phyloP scores from a whole-genome alignment of 2,797 vertebrate species.

The Antennarius maculatus region DNA sequence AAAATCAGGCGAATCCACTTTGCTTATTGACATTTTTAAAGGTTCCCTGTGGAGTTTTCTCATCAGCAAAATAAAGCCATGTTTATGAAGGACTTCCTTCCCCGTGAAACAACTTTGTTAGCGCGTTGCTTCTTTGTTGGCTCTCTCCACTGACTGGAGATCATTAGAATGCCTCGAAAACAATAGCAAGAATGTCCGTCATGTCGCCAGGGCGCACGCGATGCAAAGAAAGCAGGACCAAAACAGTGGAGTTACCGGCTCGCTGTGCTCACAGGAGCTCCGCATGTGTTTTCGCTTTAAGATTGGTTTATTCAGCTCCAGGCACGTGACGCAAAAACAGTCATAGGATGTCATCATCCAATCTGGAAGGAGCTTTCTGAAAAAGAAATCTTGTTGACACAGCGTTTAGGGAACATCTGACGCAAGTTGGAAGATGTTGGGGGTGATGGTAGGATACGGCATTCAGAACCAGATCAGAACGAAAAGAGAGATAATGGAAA shows the following conservation, averaged over 20 bases:
- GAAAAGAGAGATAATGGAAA: too few relatives aligned
- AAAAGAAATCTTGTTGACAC: too few relatives aligned
- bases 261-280: background rate
- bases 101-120: background rate
- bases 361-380: background rate
- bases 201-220: background rate
- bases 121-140: background rate
- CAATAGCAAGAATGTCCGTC: background rate
- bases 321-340: background rate
- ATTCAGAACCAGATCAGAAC: too few relatives aligned
- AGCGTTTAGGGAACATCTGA: too few relatives aligned
- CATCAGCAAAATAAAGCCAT: background rate
- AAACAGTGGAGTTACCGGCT: background rate
- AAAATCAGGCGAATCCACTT: background rate
- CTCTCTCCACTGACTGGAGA: background rate
- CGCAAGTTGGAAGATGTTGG: too few relatives aligned
- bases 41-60: background rate
- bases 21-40: background rate
- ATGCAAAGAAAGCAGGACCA: background rate
- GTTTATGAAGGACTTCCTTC: background rate
- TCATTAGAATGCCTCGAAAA: background rate
- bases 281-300: background rate
- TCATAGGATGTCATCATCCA: background rate
- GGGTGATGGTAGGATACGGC: too few relatives aligned
- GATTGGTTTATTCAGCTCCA: background rate